Base-by-base conservation (phyloP, 1,140 invertebrate genomes). In the Caerostris extrusa region DNA sequence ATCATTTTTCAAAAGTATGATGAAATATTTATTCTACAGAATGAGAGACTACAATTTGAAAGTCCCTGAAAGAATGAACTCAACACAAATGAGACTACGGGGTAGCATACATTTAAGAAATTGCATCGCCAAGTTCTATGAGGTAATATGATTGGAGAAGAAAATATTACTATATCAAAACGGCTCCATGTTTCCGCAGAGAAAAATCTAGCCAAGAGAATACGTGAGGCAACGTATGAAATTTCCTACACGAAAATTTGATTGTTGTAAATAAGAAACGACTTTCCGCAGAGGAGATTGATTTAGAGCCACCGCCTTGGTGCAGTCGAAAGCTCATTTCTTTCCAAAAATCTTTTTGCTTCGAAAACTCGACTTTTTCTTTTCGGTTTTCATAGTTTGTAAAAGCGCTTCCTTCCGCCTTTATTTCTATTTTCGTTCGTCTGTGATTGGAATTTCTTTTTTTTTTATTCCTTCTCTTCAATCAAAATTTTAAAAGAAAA, bases 181-280 rank as follows among this genome's bases (percentile, higher is more conserved):
- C 5, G n/a, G 17, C 14, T 19, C 19, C 57, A 19, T n/a, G 82
- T 19, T 58, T 58, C 55, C 17, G 3, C 5, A 19, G 50, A 81
- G 61, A 12, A 67, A 77, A 50, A 34, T 5, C 10, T 53, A 7
- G 14, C 17, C 61, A 87, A 19, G 85, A 61, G 87, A 89, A 61
- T 7, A 89, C 17, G 61, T 17, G 7, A 34, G 61, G 10, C 58
- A 57, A 50, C 10, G 60, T 64, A 67, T 89, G 87, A 89, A 89
- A 67, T 69, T 89, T 89, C 87, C 60, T 55, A 50, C 61, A 10
- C 14, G 87, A 17, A 89, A 89, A 89, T 89, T 69, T 89, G 87
- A 89, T 89, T 89, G 19, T 61, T 89, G 19, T 69, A 89, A 89
- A 89, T 89, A 89, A 89, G 61, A 69, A 69, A 67, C 57, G 57